A percentile compares a stretch with the other conserved stretches of the same genome.
Conservation (phyloP, 2,113 vertebrate genomes). For the Neofelis nebulosa region DNA sequence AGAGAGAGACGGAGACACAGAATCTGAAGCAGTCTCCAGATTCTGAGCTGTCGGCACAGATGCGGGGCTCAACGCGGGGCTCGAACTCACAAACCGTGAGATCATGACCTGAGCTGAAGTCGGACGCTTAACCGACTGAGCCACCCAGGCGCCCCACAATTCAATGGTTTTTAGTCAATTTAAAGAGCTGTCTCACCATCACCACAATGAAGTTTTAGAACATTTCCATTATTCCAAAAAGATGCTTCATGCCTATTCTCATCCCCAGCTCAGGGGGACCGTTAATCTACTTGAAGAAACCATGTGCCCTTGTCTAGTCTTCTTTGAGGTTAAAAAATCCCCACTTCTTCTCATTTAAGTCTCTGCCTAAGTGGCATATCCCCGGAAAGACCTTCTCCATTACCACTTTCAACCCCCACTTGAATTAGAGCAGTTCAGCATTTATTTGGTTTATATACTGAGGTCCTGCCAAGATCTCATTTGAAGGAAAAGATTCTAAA, state of each 20-base stretch:
- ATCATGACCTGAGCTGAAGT: no score
- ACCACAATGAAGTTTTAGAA: slow-evolving; percentile 11
- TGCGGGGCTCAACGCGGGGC: no score
- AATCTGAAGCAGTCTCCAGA: no score
- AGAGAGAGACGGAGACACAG: no score
- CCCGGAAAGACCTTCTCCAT: not conserved
- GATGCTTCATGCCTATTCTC: not conserved
- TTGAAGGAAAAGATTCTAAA: not conserved
- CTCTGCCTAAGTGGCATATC: not conserved
- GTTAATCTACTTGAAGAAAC: not conserved
- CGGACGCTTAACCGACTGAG: no score
- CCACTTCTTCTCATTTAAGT: not conserved
- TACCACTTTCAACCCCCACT: not conserved
- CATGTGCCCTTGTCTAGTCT: not conserved
- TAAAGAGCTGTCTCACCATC: not conserved
- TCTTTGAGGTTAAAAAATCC: not conserved
- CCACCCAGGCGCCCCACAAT: not conserved
- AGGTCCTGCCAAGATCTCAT: not conserved
- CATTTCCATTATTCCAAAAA: slow-evolving; percentile 7
- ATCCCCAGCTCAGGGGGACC: not conserved
- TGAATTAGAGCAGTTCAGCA: not conserved
- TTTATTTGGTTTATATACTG: not conserved
- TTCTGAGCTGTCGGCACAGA: no score
- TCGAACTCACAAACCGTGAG: no score
- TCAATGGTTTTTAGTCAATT: slow-evolving; percentile 23